phyloP scores from a whole-genome alignment of 23 tunicate genomes.

The Phallusia fumigata region DNA sequence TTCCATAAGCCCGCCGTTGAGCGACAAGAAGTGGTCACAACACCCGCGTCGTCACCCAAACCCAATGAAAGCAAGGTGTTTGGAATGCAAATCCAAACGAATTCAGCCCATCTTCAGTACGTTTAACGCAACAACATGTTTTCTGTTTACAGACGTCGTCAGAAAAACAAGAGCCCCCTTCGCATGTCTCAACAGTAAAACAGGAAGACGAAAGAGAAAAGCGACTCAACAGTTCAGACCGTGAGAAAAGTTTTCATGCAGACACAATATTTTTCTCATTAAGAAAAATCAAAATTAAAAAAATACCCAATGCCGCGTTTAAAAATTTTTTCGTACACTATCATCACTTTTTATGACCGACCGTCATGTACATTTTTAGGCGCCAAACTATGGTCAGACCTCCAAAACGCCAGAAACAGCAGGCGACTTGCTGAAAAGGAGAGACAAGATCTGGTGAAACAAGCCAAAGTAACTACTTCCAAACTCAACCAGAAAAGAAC shows the following conservation, averaged over 20 bases:
- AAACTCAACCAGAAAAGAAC: slow-evolving; percentile 70
- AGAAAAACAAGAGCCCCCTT: background rate
- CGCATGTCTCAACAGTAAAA: background rate
- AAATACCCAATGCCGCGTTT: too few relatives aligned
- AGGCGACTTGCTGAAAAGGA: slow-evolving; percentile 47
- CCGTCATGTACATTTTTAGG: background rate
- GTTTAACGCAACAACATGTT: background rate
- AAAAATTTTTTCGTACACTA: too few relatives aligned
- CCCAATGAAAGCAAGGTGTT: slow-evolving; percentile 8
- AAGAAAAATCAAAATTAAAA: too few relatives aligned
- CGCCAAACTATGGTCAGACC: slow-evolving; percentile 59
- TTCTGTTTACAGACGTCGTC: background rate
- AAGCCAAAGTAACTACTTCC: slow-evolving; percentile 54
- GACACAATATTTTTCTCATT: background rate
- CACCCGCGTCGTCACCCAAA: slow-evolving; percentile 9
- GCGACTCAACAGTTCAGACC: slow-evolving; percentile 31
- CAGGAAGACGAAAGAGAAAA: background rate
- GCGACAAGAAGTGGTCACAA: slow-evolving; percentile 14
- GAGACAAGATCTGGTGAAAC: slow-evolving; percentile 71
- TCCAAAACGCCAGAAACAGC: slow-evolving; percentile 40
- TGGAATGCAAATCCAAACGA: background rate
- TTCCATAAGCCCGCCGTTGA: slow-evolving; percentile 45
- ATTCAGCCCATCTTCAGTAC: background rate
- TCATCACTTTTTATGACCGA: too few relatives aligned
- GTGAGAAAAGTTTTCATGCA: slow-evolving; percentile 10